Conservation (phyloP, 2,113 vertebrate species). For the Zosterops japonicus region DNA sequence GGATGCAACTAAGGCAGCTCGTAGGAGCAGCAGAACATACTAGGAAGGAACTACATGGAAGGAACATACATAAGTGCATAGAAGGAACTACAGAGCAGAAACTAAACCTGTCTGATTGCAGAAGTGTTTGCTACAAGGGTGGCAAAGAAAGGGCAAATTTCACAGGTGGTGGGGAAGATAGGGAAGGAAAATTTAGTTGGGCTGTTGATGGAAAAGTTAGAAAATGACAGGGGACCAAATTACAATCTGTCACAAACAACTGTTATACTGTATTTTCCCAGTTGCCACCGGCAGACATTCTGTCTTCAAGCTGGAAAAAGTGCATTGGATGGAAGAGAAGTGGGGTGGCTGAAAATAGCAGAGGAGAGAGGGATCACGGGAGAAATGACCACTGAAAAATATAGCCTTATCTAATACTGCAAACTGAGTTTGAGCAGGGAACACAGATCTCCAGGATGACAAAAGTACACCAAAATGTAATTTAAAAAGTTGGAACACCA, state of each 20-base stretch:
- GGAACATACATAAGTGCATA: fast-evolving
- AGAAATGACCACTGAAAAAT: background rate
- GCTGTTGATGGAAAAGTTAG: background rate
- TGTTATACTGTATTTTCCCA: background rate
- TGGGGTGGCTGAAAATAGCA: background rate
- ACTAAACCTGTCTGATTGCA: background rate
- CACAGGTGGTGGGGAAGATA: background rate
- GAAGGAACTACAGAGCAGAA: background rate
- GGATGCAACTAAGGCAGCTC: background rate
- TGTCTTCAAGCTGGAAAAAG: background rate
- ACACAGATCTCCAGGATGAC: background rate
- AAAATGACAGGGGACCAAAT: background rate
- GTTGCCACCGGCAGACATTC: background rate
- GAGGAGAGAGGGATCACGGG: background rate
- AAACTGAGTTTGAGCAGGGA: background rate
- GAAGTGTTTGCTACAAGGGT: background rate
- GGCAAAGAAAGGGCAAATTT: background rate
- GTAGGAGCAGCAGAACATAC: background rate
- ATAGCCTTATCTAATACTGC: background rate
- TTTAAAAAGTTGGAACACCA: background rate
- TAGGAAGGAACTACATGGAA: background rate
- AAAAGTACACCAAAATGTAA: background rate
- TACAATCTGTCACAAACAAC: background rate
- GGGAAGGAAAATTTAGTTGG: background rate
- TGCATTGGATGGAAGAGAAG: background rate